phyloP scores from a whole-genome alignment of 2,888 invertebrate genomes.

The Leucoma salicis region DNA sequence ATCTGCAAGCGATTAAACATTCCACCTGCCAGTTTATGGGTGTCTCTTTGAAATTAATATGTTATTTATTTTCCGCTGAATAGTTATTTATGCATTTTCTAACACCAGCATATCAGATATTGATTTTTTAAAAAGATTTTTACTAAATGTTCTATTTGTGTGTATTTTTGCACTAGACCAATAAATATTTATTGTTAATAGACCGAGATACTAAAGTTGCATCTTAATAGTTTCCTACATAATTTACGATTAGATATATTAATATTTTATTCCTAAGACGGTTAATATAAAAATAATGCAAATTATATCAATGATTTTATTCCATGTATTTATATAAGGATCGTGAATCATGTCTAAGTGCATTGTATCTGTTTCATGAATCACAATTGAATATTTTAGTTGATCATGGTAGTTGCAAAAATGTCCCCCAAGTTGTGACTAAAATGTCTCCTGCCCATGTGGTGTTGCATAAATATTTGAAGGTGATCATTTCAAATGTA shows the following conservation, averaged over 20 bases:
- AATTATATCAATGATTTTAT: constrained; percentile 22
- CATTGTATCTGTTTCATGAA: constrained; percentile 40
- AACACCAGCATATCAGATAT: constrained; percentile 11
- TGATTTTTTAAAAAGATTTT: constrained; percentile 5
- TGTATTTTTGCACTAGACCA: constrained; percentile 12
- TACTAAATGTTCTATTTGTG: constrained; percentile 11
- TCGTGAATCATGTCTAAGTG: constrained; percentile 37
- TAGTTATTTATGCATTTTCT: constrained; percentile 16
- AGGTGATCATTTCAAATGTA: not conserved
- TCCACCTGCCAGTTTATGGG: constrained; percentile 7
- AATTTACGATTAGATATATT: constrained; percentile 28
- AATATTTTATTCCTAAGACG: constrained; percentile 11
- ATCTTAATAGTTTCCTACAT: constrained; percentile 13
- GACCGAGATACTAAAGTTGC: constrained; percentile 10
- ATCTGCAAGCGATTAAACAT: constrained; percentile 3
- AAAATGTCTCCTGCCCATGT: constrained; percentile 28
- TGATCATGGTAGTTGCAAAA: constrained; percentile 22
- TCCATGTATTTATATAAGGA: constrained; percentile 15
- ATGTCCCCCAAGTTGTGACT: constrained; percentile 63
- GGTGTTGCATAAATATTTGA: not conserved
- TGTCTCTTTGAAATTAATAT: constrained; percentile 5
- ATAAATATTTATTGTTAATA: constrained; percentile 16
- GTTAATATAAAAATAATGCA: constrained; percentile 18
- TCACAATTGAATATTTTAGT: constrained; percentile 34
- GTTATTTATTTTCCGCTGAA: constrained; percentile 7